A percentile compares a stretch with the other conserved stretches of the same genome.
These are phyloP conservation scores for Hypomecis atomaria DNA, from an alignment of 2,888 invertebrate genomes.

Conservation along the genomic window DNA sequence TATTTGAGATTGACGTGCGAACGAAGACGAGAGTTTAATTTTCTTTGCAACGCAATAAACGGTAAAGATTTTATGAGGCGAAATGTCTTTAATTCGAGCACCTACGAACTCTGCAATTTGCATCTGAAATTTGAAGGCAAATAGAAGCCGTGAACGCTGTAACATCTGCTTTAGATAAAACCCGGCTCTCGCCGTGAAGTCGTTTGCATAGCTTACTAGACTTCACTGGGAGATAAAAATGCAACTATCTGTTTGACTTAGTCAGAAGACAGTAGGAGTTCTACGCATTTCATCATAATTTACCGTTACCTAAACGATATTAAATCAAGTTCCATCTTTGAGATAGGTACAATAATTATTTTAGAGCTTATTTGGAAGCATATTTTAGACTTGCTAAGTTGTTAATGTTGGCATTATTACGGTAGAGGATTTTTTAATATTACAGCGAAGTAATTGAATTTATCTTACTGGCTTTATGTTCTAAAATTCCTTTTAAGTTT, in stretches of 20 bases:
- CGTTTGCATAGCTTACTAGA: conserved; percentile 61
- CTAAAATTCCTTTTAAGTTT: conserved; percentile 16
- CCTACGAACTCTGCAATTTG: conserved; percentile 68
- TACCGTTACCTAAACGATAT: too few relatives aligned
- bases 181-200: conserved; percentile 56
- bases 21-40: conserved; percentile 51
- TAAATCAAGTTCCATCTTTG: too few relatives aligned
- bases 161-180: conserved; percentile 66
- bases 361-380: too few relatives aligned
- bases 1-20: conserved; percentile 55
- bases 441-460: not conserved
- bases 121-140: conserved; percentile 75
- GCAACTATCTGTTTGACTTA: conserved; percentile 57
- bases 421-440: not conserved
- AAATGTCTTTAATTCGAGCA: conserved; percentile 62
- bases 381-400: too few relatives aligned
- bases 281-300: conserved; percentile 4
- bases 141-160: conserved; percentile 56
- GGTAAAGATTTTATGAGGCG: conserved; percentile 60
- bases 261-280: conserved; percentile 36
- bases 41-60: conserved; percentile 61
- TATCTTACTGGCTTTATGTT: conserved; percentile 16
- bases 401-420: too few relatives aligned
- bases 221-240: conserved; percentile 58
- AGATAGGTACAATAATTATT: too few relatives aligned